Base-by-base conservation (phyloP, 2,797 vertebrate species). In the Benthosema pterotum region DNA sequence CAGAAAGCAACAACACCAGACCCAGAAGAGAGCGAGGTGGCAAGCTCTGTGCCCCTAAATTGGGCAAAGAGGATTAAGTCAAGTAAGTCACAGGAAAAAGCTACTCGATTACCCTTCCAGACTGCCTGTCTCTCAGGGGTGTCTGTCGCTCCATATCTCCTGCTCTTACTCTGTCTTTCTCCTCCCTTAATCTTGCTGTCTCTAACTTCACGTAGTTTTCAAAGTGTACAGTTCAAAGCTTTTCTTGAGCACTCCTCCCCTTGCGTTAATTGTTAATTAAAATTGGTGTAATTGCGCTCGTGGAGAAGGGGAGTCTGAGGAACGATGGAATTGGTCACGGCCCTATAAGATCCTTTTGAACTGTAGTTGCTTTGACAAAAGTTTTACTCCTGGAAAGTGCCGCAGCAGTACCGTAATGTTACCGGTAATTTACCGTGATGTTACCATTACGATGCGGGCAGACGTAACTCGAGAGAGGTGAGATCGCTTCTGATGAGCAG, bases 231-330 rank as follows among this genome's bases (percentile, higher is more conserved):
- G 80, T 86, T 87, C 79, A 87, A 87, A 87, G 76, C 67, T 25
- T 47, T n/a, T 19, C n/a, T n/a, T 48, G 52, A 57, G 51, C 43
- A 47, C 69, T 71, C 74, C 82, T 74, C 79, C 74, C 74, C 66
- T 62, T 57, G 69, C 54, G 46, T 83, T 3, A 25, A n/a, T 84
- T 75, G 80, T 87, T 88, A 86, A 88, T 90, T 88, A 88, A 84
- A 85, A 75, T 74, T n/a, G 46, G 61, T 87, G 80, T 89, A 88
- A 87, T 85, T 88, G 76, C 77, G 61, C 52, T 83, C 64, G 65
- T 78, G 50, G 63, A 71, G 71, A 67, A n/a, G 75, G 82, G 83
- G 84, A 86, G 85, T 85, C 80, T 51, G 72, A 85, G 79, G 46
- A 80, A 74, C 64, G 13, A 65, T 71, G 65, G 71, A 75, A 89